Base-by-base conservation (phyloP, 2,797 vertebrate genomes). In the Poecilia wingei region DNA sequence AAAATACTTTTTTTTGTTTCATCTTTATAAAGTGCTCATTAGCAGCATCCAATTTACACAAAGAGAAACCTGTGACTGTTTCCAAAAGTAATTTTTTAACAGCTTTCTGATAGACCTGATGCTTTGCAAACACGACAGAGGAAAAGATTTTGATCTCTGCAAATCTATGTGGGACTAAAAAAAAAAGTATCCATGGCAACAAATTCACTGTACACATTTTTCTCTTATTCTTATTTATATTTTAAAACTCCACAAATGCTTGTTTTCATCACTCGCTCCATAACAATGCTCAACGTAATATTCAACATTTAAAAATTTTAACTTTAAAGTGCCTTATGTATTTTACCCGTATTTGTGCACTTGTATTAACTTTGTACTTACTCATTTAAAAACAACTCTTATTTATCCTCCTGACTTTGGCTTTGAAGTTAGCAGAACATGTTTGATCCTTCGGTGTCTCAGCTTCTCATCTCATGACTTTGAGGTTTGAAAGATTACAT, bases 401-500 rank as follows among this genome's bases (percentile, higher is more conserved):
- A 28, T 70, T 70, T n/a, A 28, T 46, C 41, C 68, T 70, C 68
- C 68, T 46, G 68, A 55, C 72, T 64, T 31, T 69, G 51, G 72
- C 73, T 82, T 79, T 82, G 46, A 79, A 76, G 83, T 74, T 33
- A 64, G 61, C 7, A 28, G 61, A 77, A 82, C 45, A 70, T 14
- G 25, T 64, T 22, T 49, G 77, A 69, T 77, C 78, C 47, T 39
- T 84, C 41, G 22, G 68, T 74, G 20, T 88, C 59, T 83, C 72
- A 66, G 72, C 53, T 75, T 77, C 51, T 88, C 33, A 80, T 74
- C 33, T 71, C 81, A 31, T 69, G 66, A 43, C 66, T 69, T 83
- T 82, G 69, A 76, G 51, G 28, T 43, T n/a, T 79, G 33, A 74
- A 72, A 71, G 66, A 79, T 89, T 86, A 86, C 64, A 87, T 87